A percentile compares a stretch with the other conserved stretches of the same genome.
phyloP scores from a whole-genome alignment of 2,888 invertebrate species.

The Salpingus planirostris region DNA sequence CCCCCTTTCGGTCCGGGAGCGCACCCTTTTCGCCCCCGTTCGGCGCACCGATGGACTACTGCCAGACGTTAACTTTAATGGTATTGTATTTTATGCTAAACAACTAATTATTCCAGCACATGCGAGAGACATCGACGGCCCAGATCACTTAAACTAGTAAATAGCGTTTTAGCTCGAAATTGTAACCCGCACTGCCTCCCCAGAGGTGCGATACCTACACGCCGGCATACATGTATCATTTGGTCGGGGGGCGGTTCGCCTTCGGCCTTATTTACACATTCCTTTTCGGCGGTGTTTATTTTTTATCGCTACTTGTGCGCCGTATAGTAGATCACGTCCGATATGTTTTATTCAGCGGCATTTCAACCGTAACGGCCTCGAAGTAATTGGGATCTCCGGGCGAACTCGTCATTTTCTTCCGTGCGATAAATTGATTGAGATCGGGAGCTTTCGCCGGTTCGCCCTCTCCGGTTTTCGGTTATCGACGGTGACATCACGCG shows the following conservation, averaged over 20 bases:
- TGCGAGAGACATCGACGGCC: slow-evolving; percentile 29
- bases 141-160: slow-evolving; percentile 33
- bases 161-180: slow-evolving; percentile 29
- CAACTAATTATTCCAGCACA: slow-evolving; percentile 34
- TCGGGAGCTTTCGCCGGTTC: no score
- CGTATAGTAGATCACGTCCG: no score
- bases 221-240: slow-evolving; percentile 11
- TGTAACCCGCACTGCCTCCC: slow-evolving; percentile 17
- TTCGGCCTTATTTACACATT: slow-evolving; percentile 8
- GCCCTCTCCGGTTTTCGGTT: neutral
- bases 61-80: slow-evolving; percentile 31
- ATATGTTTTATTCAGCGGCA: neutral
- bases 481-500: slow-evolving; percentile 12
- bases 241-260: neutral
- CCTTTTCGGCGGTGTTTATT: no score
- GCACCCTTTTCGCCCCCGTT: slow-evolving; percentile 15
- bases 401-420: no score
- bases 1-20: slow-evolving; percentile 20
- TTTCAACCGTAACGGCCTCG: neutral
- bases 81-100: slow-evolving; percentile 33
- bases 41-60: slow-evolving; percentile 14
- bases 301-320: no score
- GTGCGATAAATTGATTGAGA: no score
- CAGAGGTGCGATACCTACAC: no score
- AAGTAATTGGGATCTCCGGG: no score